Base-by-base conservation (phyloP, 1,140 invertebrate species). In the Megalonaias nervosa region DNA sequence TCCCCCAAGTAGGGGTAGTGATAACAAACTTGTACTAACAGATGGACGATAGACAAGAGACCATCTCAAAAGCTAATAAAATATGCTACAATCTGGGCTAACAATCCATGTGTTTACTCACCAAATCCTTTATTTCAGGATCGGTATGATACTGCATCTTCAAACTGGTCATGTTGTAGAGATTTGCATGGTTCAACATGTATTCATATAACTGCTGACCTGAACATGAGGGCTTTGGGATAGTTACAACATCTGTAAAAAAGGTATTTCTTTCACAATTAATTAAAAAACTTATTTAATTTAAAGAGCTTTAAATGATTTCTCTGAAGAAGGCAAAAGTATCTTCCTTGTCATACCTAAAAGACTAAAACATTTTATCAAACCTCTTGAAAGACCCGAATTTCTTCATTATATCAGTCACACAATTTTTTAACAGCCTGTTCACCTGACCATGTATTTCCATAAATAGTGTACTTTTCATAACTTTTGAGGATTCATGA, bases 171-270 rank as follows among this genome's bases (percentile, higher is more conserved):
- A 96, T 94, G 14, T 92, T 91, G 86, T 95, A 95, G 16, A 93
- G 91, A 75, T 94, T 93, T 75, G 95, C 93, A 86, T 95, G 94
- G 21, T 92, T 93, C 16, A 95, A 89, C 70, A 96, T 92, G 86
- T 95, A 95, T 71, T 94, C 93, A 88, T 94, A 96, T 2, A 96
- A 89, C 71, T 94, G 93, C 59, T 92, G 91, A 12, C 94, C 93
- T 55, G 94, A 92, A 67, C 93, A 94, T 21, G 93, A 92, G 19
- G 94, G 90, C 87, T 94, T 92, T 23, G 89, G 89, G 31, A 95
- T 91, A 11, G 91, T 92, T 5, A 95, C 87, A 9, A 91, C 88
- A 80, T 94, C 94, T 94, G 82, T 48, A 91, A 91, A 68, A 74
- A 70, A 12, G 9, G 11, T 16, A 11, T 57, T n/a, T 17, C 19